Base-by-base conservation (phyloP, 37 sponge, comb jelly and placozoan genomes). In the Theonella swinhoei region DNA sequence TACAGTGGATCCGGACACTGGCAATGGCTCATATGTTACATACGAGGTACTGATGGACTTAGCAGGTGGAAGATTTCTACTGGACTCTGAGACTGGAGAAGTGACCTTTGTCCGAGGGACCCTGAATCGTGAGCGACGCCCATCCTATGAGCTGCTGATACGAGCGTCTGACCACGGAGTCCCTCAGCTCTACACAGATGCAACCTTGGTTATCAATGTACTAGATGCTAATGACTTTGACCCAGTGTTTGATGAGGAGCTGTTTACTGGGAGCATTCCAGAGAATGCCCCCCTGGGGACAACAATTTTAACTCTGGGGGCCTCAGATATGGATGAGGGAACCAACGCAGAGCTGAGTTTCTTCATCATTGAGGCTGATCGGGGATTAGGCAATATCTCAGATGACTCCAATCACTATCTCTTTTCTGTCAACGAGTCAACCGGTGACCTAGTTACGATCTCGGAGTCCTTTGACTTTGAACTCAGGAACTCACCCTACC, bases 301-400 rank as follows among this genome's bases (percentile, higher is more conserved):
- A 30, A 39, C 72, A 4, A 43, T 91, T 47, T 61, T 91, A 35
- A 62, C 61, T 2, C 62, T 94, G 0, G 3, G 20, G n/a, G 95
- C 95, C 47, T 74, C 79, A 29, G 95, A 94, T 72, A 11, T 29
- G 25, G 95, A 94, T 43, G 54, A 81, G 2, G 92, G 82, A 1
- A 60, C 68, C 24, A 92, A 88, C 43, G 85, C 70, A 2, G 82
- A 80, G 0, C 39, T 92, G 7, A 14, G 37, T 0, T 92, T 88
- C 70, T 40, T 58, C 24, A 67, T 91, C 35, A 14, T 38, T 22
- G 62, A 70, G 37, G 39, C 24, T 14, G 14, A 47, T 14, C 11
- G 54, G 14, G n/a, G n/a, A n/a, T n/a, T n/a, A n/a, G n/a, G n/a
- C n/a, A n/a, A n/a, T n/a, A n/a, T n/a, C n/a, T n/a, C 23, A 7